Conservation (phyloP, 2,797 vertebrate species). For the Bucorvus abyssinicus region DNA sequence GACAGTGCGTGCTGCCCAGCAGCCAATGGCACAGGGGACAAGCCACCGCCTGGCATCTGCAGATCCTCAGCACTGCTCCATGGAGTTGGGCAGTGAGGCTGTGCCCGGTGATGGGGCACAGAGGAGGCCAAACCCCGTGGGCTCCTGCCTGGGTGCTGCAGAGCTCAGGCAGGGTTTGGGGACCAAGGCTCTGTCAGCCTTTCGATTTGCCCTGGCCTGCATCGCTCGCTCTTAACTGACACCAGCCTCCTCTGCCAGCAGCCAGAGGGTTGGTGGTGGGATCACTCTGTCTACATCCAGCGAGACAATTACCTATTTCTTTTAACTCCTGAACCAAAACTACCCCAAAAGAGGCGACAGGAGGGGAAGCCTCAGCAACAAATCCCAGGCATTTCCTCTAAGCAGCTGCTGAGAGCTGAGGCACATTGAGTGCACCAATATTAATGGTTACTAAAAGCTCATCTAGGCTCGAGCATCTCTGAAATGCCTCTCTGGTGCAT, state of each 20-base stretch:
- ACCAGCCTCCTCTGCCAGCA: not conserved
- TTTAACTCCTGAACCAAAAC: not conserved
- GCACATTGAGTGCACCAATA: accelerated
- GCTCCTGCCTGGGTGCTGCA: not conserved
- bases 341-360: not conserved
- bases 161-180: not conserved
- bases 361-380: not conserved
- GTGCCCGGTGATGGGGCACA: accelerated
- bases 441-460: too few relatives aligned
- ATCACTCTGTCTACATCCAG: too few relatives aligned
- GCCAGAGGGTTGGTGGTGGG: not conserved
- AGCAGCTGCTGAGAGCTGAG: not conserved
- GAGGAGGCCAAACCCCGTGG: too few relatives aligned
- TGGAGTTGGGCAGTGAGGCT: too few relatives aligned
- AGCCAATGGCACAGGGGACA: too few relatives aligned
- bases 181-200: too few relatives aligned
- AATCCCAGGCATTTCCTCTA: not conserved
- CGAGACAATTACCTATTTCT: accelerated
- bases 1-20: not conserved
- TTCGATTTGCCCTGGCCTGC: too few relatives aligned
- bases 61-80: too few relatives aligned
- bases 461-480: accelerated
- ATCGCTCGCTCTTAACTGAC: too few relatives aligned
- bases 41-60: too few relatives aligned
- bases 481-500: accelerated